phyloP scores from a whole-genome alignment of 1,140 invertebrate species.

The Teleogryllus occipitalis region DNA sequence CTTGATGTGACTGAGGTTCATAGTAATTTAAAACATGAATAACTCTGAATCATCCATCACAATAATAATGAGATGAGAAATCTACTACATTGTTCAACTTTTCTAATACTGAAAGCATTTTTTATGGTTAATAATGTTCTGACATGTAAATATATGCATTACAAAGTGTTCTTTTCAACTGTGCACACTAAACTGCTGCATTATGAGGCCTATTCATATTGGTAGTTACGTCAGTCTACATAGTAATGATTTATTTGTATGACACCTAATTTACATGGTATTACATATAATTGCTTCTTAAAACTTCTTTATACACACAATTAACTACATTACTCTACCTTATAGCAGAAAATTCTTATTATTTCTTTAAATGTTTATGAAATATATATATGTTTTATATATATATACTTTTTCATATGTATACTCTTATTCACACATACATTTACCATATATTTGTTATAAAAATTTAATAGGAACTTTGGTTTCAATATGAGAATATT shows the following conservation, averaged over 20 bases:
- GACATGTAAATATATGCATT: too few species aligned
- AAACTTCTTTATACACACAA: not conserved
- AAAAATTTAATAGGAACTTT: conserved; percentile 25
- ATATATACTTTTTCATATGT: conserved; percentile 11
- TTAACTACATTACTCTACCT: not conserved
- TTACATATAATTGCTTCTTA: not conserved
- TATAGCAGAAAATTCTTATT: conserved; percentile 15
- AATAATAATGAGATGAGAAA: too few species aligned
- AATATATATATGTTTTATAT: conserved; percentile 20
- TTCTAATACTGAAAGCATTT: too few species aligned
- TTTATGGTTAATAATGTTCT: too few species aligned
- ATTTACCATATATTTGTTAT: conserved; percentile 18
- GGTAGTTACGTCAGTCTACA: not conserved
- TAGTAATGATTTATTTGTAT: not conserved
- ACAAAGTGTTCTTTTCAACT: too few species aligned
- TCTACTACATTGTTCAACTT: too few species aligned
- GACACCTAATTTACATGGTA: not conserved
- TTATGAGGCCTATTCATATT: too few species aligned
- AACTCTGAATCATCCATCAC: too few species aligned
- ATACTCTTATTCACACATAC: conserved; percentile 17
- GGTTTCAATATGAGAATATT: conserved; percentile 22
- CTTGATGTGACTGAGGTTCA: too few species aligned
- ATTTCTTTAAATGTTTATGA: conserved; percentile 13
- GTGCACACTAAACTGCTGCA: too few species aligned
- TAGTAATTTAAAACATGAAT: too few species aligned